Evolutionary conservation across 2,113 vertebrate species (phyloP).

Genomic region (Perca fluviatilis): DNA sequence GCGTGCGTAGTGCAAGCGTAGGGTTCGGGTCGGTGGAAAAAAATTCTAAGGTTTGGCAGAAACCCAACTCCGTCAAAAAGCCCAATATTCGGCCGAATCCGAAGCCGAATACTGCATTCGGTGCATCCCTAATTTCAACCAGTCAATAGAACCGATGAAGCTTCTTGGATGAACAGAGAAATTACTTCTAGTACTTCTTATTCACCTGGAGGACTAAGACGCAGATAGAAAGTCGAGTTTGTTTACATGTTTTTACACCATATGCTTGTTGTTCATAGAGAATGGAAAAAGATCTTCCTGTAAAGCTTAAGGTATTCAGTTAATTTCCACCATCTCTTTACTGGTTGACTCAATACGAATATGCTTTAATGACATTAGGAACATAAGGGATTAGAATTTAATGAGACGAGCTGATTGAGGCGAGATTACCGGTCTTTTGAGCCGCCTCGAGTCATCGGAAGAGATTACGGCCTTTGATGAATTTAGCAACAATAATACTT

Average conservation of each 20-base stretch:
- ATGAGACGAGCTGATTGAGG: constrained; percentile 36
- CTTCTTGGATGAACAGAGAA: background rate
- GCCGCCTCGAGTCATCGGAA: constrained; percentile 10
- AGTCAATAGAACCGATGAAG: background rate
- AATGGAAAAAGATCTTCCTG: constrained; percentile 55
- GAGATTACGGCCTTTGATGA: constrained; percentile 45
- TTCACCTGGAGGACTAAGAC: background rate
- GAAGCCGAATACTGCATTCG: too few relatives aligned
- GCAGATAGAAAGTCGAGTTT: background rate
- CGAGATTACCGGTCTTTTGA: constrained; percentile 26
- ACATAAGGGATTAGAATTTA: constrained; percentile 31
- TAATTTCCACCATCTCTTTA: constrained; percentile 41
- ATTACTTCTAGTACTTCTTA: too few relatives aligned
- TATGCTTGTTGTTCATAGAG: constrained; percentile 75
- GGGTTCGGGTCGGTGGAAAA: too few relatives aligned
- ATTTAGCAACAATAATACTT: constrained; percentile 39
- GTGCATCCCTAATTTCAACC: background rate
- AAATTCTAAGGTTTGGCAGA: too few relatives aligned
- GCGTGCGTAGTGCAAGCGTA: too few relatives aligned
- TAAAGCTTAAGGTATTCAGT: constrained; percentile 68
- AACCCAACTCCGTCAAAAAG: too few relatives aligned
- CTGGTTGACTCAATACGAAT: constrained; percentile 55
- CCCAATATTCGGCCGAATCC: too few relatives aligned
- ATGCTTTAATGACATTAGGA: constrained; percentile 23
- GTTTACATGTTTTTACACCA: constrained; percentile 9